These are phyloP conservation scores for Zingel zingel DNA, from an alignment of 2,113 vertebrate genomes.

Conservation along the genomic window DNA sequence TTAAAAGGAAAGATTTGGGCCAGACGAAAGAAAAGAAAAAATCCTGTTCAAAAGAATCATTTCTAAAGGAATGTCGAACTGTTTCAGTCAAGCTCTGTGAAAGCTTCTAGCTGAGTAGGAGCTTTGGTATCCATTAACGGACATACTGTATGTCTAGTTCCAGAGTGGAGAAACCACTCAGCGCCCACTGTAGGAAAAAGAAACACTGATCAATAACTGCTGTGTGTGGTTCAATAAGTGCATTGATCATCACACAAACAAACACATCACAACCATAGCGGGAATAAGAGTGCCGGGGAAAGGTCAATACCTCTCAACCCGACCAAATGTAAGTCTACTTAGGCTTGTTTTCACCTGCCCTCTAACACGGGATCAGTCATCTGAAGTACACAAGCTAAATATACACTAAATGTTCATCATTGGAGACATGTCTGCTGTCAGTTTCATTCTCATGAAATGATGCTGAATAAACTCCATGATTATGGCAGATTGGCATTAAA, in stretches of 20 bases:
- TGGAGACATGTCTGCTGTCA: not conserved
- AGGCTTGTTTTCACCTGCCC: conserved; percentile 22
- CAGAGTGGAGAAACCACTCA: conserved; percentile 52
- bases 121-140: conserved; percentile 52
- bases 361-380: not conserved
- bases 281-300: conserved; percentile 55
- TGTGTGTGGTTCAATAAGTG: conserved; percentile 64
- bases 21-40: conserved; percentile 20
- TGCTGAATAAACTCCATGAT: not conserved
- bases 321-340: conserved; percentile 22
- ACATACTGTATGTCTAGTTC: conserved; percentile 31
- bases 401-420: not conserved
- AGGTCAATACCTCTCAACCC: conserved; percentile 66
- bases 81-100: not conserved
- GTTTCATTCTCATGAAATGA: no score
- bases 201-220: conserved; percentile 71
- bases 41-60: conserved; percentile 24
- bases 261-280: conserved; percentile 58
- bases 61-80: conserved; percentile 23
- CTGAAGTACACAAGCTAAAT: not conserved
- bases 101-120: conserved; percentile 27
- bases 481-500: not conserved
- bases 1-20: conserved; percentile 56
- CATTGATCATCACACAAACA: conserved; percentile 79
- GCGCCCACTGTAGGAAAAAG: conserved; percentile 63